Evolutionary conservation across 2,888 invertebrate species (phyloP).

Genomic region (Andrena chrysosceles): DNA sequence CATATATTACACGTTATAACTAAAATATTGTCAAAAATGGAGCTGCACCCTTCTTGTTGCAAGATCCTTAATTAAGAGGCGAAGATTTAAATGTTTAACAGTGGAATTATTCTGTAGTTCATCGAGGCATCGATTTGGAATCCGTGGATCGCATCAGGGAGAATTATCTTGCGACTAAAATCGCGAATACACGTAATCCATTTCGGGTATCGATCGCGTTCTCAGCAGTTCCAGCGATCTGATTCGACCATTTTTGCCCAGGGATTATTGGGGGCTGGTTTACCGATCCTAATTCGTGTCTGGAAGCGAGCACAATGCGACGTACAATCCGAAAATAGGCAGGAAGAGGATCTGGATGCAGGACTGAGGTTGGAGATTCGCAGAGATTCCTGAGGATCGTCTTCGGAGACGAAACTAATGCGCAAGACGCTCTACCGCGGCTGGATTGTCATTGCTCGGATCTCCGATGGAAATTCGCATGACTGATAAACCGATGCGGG

Average conservation of each 20-base stretch:
- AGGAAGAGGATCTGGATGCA: conserved; percentile 15
- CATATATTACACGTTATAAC: no score
- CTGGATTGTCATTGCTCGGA: conserved; percentile 63
- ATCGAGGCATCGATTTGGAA: neutral
- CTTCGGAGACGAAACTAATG: conserved; percentile 39
- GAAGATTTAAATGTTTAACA: neutral
- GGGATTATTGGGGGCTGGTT: conserved; percentile 61
- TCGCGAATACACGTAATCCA: conserved; percentile 38
- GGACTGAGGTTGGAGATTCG: conserved; percentile 21
- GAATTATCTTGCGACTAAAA: neutral
- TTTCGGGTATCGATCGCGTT: conserved; percentile 12
- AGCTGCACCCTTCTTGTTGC: no score
- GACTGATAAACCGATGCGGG: conserved; percentile 59
- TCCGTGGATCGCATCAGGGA: neutral
- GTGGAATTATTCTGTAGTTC: neutral
- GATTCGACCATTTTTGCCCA: conserved; percentile 47
- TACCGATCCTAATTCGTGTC: conserved; percentile 68
- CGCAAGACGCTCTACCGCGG: conserved; percentile 38
- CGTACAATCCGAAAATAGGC: conserved; percentile 51
- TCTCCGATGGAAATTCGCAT: conserved; percentile 54
- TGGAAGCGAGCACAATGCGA: conserved; percentile 52
- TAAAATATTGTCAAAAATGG: no score
- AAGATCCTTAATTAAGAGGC: neutral
- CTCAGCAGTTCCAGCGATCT: conserved; percentile 41
- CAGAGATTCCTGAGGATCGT: conserved; percentile 30